Conservation (phyloP, 2,797 vertebrate species). For the Tragopan temminckii region DNA sequence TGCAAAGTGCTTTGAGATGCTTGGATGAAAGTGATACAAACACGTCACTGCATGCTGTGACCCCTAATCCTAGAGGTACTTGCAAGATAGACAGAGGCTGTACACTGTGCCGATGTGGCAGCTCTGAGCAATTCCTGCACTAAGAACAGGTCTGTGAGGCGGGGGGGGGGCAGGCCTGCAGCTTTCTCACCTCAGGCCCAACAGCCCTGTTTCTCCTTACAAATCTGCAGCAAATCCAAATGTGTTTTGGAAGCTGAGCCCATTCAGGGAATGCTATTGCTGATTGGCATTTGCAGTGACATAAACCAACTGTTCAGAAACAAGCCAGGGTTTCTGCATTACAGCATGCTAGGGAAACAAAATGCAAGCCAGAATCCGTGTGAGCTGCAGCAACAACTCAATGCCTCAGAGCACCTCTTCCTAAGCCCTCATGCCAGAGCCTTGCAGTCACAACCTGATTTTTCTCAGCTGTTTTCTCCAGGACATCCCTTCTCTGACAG, state of each 20-base stretch:
- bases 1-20: constrained; percentile 59
- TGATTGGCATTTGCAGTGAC: constrained; percentile 38
- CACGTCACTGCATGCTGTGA: background rate
- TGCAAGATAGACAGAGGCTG: background rate
- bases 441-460: background rate
- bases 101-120: background rate
- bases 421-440: background rate
- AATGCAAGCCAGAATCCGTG: background rate
- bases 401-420: background rate
- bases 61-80: background rate
- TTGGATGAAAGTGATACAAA: constrained; percentile 41
- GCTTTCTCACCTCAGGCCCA: background rate
- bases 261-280: constrained; percentile 37
- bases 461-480: background rate
- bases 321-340: background rate
- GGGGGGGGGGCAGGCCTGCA: background rate
- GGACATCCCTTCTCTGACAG: background rate
- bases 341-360: background rate
- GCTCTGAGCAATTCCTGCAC: background rate
- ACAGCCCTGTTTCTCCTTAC: background rate
- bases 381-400: background rate
- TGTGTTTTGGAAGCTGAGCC: background rate
- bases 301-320: constrained; percentile 49
- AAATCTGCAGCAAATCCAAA: constrained; percentile 2
- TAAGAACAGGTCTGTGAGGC: background rate